Evolutionary conservation across 2,888 invertebrate genomes (phyloP).

Genomic region (Anticlea derivata): DNA sequence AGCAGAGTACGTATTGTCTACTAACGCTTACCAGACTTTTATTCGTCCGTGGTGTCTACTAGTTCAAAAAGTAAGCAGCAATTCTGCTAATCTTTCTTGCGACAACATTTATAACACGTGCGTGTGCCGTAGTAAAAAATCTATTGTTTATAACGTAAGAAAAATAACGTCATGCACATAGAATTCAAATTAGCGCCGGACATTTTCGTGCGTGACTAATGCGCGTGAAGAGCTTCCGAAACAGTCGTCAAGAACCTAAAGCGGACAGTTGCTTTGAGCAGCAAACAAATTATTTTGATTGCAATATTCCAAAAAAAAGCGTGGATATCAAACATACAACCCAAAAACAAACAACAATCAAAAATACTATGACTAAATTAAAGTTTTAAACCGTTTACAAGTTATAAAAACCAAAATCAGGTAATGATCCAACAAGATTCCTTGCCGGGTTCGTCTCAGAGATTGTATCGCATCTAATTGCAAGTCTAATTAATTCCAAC

Average conservation of each 20-base stretch:
- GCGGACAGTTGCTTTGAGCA: conserved; percentile 5
- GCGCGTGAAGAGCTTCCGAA: conserved; percentile 26
- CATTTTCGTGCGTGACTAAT: conserved; percentile 24
- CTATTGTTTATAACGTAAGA: no score
- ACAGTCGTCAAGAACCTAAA: conserved; percentile 1
- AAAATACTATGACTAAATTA: conserved; percentile 21
- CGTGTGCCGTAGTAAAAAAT: no score
- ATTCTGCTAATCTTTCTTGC: no score
- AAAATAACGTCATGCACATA: no score
- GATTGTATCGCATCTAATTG: conserved; percentile 55
- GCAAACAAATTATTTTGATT: conserved; percentile 4
- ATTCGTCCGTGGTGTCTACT: no score
- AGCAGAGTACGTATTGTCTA: no score
- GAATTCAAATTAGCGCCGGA: conserved; percentile 28
- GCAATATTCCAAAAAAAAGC: conserved; percentile 7
- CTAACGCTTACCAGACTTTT: no score
- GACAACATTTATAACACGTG: no score
- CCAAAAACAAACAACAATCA: conserved; percentile 12
- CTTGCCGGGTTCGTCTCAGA: conserved; percentile 30
- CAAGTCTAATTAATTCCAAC: conserved; percentile 53
- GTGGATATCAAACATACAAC: conserved; percentile 1
- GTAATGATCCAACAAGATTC: conserved; percentile 41
- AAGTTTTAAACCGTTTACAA: conserved; percentile 17
- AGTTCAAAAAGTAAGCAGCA: no score
- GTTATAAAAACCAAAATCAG: conserved; percentile 23